Evolutionary conservation across 2,113 vertebrate genomes (phyloP).

Genomic region (Hippolais icterina): DNA sequence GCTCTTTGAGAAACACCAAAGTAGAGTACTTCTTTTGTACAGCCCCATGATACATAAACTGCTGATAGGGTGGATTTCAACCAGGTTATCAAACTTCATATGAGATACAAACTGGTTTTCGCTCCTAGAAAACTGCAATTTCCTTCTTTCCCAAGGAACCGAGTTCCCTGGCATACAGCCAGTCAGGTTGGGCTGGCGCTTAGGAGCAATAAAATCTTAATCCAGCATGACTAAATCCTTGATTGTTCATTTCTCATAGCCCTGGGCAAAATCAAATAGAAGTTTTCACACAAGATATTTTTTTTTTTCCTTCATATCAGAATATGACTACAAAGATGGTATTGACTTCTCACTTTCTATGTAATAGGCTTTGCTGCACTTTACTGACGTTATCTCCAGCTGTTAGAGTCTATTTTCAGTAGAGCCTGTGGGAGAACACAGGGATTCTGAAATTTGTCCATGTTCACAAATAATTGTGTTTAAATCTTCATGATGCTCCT

Average conservation of each 20-base stretch:
- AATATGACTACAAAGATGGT: not conserved
- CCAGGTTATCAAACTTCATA: not conserved
- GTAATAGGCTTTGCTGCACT: not conserved
- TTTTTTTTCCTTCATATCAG: not conserved
- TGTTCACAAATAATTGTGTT: not conserved
- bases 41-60: rapidly evolving
- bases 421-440: not conserved
- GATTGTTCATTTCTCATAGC: conserved; percentile 1
- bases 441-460: not conserved
- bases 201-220: not conserved
- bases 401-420: not conserved
- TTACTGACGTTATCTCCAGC: not conserved
- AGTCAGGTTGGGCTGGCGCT: rapidly evolving
- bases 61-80: not conserved
- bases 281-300: not conserved
- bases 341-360: not conserved
- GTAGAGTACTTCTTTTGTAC: not conserved
- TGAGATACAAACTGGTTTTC: not conserved
- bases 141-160: not conserved
- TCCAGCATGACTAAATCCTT: not conserved
- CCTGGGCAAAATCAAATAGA: conserved; percentile 5
- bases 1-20: not conserved
- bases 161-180: not conserved
- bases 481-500: not conserved
- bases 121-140: not conserved